Evolutionary conservation across 2,113 vertebrate species (phyloP).

Genomic region (Nycticebus coucang): DNA sequence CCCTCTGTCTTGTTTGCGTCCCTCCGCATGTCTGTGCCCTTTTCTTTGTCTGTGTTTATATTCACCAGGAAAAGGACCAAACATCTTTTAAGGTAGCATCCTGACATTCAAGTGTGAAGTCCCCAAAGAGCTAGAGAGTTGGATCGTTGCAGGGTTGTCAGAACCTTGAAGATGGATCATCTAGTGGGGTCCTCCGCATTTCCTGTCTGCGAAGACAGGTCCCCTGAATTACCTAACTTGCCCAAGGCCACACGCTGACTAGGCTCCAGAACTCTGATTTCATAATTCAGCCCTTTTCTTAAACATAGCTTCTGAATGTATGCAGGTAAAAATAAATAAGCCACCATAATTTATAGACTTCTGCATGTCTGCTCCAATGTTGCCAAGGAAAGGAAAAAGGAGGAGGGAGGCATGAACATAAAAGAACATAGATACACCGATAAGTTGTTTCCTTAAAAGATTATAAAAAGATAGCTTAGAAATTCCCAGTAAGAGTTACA

Average conservation of each 20-base stretch:
- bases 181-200: not conserved
- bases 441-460: conserved; percentile 36
- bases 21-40: not conserved
- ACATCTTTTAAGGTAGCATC: not conserved
- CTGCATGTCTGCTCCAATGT: not conserved
- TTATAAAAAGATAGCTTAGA: conserved; percentile 16
- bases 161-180: not conserved
- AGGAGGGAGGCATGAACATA: not conserved
- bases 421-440: not conserved
- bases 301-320: not conserved
- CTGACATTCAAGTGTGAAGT: not conserved
- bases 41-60: not conserved
- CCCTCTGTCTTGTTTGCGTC: not conserved
- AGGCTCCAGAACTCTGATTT: not conserved
- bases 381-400: not conserved
- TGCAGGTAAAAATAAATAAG: conserved; percentile 28
- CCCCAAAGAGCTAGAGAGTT: not conserved
- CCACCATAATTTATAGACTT: not conserved
- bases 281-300: not conserved
- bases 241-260: not conserved
- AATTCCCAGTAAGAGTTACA: not conserved
- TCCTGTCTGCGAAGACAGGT: not conserved
- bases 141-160: not conserved
- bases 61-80: not conserved
- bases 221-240: not conserved